A percentile compares a stretch with the other conserved stretches of the same genome.
Conservation (phyloP, 2,113 vertebrate genomes). For the Lepus europaeus region DNA sequence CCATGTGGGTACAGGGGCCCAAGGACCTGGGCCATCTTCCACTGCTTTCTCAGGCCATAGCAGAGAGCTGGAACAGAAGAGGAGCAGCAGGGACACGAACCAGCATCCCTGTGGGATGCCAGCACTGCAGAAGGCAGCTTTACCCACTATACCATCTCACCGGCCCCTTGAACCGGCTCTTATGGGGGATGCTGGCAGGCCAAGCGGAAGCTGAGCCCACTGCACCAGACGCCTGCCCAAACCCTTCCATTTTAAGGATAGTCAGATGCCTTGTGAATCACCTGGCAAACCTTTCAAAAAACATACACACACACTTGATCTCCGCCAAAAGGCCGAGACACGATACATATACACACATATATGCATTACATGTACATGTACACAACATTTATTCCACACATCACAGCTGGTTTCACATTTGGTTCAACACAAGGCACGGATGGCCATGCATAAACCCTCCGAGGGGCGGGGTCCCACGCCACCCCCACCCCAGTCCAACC, state of each 20-base stretch:
- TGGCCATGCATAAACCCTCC: not conserved
- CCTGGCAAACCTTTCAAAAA: constrained; percentile 22
- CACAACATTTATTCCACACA: not conserved
- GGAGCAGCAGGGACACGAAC: too few species aligned
- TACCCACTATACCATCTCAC: too few species aligned
- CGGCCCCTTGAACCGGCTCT: too few species aligned
- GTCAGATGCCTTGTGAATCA: not conserved
- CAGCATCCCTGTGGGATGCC: too few species aligned
- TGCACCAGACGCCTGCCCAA: too few species aligned
- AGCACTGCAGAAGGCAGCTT: too few species aligned
- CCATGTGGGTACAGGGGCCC: too few species aligned
- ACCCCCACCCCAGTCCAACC: not conserved
- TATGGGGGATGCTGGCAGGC: not conserved
- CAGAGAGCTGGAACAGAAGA: too few species aligned
- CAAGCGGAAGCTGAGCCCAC: not conserved
- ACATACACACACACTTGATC: not conserved
- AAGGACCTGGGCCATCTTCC: too few species aligned
- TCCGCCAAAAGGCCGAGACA: too few species aligned
- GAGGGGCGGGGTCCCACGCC: not conserved
- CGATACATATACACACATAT: not conserved
- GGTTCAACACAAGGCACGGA: not conserved
- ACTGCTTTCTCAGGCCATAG: too few species aligned
- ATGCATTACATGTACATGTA: not conserved
- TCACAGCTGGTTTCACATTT: not conserved
- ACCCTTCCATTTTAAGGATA: not conserved